Evolutionary conservation across 2,113 vertebrate species (phyloP).

Genomic region (Himantopus leucocephalus): DNA sequence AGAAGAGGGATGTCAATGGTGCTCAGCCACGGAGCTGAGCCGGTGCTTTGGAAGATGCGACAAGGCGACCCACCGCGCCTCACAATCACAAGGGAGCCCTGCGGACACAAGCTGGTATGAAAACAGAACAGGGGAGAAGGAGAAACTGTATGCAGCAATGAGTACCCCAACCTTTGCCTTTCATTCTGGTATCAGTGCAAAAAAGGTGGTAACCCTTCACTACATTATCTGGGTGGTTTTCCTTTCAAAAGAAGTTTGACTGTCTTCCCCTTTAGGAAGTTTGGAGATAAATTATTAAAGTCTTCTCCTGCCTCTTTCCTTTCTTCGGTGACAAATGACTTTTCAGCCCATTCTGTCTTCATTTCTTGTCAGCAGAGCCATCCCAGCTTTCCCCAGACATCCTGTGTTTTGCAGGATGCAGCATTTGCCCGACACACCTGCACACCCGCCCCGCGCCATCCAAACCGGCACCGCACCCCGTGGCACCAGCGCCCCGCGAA

Average conservation of each 20-base stretch:
- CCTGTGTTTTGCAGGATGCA: neutral
- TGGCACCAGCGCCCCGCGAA: too few relatives aligned
- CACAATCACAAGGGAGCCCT: rapidly evolving
- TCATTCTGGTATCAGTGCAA: too few relatives aligned
- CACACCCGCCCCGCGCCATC: rapidly evolving
- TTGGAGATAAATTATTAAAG: neutral
- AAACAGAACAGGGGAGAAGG: neutral
- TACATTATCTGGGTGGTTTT: neutral
- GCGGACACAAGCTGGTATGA: rapidly evolving
- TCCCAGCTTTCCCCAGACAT: neutral
- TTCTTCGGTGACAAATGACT: neutral
- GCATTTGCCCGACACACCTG: rapidly evolving
- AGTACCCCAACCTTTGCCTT: neutral
- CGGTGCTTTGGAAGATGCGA: neutral
- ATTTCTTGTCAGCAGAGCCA: neutral
- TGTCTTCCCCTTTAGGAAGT: neutral
- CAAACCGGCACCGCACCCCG: neutral
- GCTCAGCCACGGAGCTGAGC: neutral
- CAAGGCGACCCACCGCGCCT: rapidly evolving
- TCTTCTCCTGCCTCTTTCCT: neutral
- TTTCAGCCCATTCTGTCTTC: neutral
- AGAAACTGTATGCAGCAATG: rapidly evolving
- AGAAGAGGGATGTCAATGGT: neutral
- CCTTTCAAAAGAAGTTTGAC: neutral
- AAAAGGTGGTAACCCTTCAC: too few relatives aligned